phyloP scores from a whole-genome alignment of 2,888 invertebrate genomes.

The Galeopsomyia nigrocyanea region DNA sequence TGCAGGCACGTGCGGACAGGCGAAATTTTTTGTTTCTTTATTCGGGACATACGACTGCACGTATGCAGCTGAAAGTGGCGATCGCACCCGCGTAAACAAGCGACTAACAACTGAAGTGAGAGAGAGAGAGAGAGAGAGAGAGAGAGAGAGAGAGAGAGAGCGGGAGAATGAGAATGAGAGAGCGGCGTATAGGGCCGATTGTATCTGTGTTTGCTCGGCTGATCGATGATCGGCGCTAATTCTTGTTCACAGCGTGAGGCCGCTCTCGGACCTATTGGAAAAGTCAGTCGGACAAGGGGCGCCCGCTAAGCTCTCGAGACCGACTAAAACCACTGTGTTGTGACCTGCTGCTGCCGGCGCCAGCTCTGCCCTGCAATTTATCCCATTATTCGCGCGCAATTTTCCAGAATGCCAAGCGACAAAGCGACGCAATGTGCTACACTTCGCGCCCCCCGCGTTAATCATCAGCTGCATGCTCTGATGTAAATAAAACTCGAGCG shows the following conservation, averaged over 20 bases:
- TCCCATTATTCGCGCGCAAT: conserved; percentile 57
- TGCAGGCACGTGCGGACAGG: conserved; percentile 3
- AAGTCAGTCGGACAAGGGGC: conserved; percentile 36
- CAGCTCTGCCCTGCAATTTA: conserved; percentile 39
- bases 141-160: no score
- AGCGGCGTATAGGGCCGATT: no score
- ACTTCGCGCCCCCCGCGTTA: conserved; percentile 10
- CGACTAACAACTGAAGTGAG: conserved; percentile 28
- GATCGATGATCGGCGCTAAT: conserved; percentile 36
- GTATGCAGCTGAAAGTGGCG: background rate
- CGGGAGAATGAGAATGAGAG: no score
- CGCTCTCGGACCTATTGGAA: conserved; percentile 13
- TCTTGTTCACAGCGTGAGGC: conserved; percentile 24
- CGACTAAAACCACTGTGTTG: conserved; percentile 23
- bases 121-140: no score
- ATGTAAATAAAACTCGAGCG: no score
- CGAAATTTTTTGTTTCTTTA: conserved; percentile 25
- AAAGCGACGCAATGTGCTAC: conserved; percentile 53
- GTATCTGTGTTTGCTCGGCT: background rate
- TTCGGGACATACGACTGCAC: conserved; percentile 9
- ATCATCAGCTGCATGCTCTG: conserved; percentile 19
- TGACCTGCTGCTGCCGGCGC: conserved; percentile 8
- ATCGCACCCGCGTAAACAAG: conserved; percentile 26
- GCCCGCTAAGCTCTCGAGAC: background rate
- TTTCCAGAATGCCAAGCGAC: conserved; percentile 64